Evolutionary conservation across 2,888 invertebrate species (phyloP).

Genomic region (Xestobium rufovillosum): DNA sequence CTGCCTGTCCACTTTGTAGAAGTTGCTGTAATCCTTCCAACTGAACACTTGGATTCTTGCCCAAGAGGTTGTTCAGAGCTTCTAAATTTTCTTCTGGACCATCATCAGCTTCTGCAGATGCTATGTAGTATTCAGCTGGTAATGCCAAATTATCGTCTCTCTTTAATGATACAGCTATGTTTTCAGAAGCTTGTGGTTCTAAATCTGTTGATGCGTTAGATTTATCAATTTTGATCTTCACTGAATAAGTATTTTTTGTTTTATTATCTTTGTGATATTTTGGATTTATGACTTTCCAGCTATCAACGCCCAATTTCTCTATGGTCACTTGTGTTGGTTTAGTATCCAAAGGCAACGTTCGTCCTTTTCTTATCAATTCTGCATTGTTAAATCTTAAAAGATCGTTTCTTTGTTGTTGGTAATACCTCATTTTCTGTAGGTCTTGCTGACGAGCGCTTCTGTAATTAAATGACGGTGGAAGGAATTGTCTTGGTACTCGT

Average conservation of each 20-base stretch:
- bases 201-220: slow-evolving; percentile 7
- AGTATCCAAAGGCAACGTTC: too few species aligned
- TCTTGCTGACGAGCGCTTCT: slow-evolving; percentile 32
- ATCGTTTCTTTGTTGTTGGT: slow-evolving; percentile 38
- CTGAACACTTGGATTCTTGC: slow-evolving; percentile 46
- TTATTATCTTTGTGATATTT: slow-evolving; percentile 7
- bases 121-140: too few species aligned
- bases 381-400: too few species aligned
- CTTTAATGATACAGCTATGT: too few species aligned
- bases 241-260: slow-evolving; percentile 3
- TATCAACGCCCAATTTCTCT: slow-evolving; percentile 5
- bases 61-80: slow-evolving; percentile 45
- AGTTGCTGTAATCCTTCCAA: slow-evolving; percentile 47
- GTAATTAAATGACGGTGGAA: slow-evolving; percentile 30
- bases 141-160: too few species aligned
- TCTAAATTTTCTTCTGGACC: slow-evolving; percentile 32
- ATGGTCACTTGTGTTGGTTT: slow-evolving; percentile 5
- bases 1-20: slow-evolving; percentile 24
- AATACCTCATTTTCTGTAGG: slow-evolving; percentile 31
- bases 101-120: too few species aligned
- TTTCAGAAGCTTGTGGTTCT: background rate
- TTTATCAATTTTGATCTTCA: slow-evolving; percentile 5
- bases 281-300: background rate
- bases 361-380: too few species aligned
- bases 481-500: slow-evolving; percentile 8